A percentile compares a stretch with the other conserved stretches of the same genome.
Conservation (phyloP, 2,888 invertebrate genomes). For the Harpalus rubripes region DNA sequence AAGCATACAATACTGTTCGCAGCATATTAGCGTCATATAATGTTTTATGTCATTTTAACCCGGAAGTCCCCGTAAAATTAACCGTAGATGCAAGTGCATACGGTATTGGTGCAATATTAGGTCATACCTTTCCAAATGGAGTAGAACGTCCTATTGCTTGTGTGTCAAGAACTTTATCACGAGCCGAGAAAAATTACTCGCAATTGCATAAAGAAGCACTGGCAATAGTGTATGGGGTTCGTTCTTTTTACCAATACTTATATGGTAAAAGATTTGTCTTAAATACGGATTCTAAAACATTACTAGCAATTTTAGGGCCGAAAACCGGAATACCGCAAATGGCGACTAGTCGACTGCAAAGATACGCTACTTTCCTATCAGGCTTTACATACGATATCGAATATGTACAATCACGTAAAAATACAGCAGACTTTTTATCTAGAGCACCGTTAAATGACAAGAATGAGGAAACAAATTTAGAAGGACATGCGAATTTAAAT, state of each 20-base stretch:
- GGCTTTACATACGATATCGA: neutral
- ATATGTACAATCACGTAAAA: conserved; percentile 8
- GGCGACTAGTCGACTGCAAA: neutral
- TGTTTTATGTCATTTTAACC: conserved; percentile 10
- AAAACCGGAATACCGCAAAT: conserved; percentile 12
- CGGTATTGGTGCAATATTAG: neutral
- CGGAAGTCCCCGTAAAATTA: conserved; percentile 1
- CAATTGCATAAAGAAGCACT: conserved; percentile 12
- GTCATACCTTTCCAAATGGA: neutral
- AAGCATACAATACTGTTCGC: neutral
- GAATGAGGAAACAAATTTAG: conserved; percentile 9
- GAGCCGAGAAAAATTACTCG: conserved; percentile 7
- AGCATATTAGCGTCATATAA: conserved; percentile 1
- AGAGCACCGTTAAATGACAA: neutral
- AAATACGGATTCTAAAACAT: conserved; percentile 1
- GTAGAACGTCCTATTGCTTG: neutral
- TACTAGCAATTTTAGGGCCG: neutral
- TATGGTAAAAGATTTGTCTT: neutral
- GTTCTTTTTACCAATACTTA: conserved; percentile 6
- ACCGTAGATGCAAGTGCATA: neutral
- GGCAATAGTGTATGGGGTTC: neutral
- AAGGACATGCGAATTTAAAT: conserved; percentile 4
- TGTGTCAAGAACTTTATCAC: neutral
- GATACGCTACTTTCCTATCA: neutral
- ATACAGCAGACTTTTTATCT: conserved; percentile 7